A percentile compares a stretch with the other conserved stretches of the same genome.
Conservation (phyloP, 2,888 invertebrate genomes). For the Oeneis ivallda region DNA sequence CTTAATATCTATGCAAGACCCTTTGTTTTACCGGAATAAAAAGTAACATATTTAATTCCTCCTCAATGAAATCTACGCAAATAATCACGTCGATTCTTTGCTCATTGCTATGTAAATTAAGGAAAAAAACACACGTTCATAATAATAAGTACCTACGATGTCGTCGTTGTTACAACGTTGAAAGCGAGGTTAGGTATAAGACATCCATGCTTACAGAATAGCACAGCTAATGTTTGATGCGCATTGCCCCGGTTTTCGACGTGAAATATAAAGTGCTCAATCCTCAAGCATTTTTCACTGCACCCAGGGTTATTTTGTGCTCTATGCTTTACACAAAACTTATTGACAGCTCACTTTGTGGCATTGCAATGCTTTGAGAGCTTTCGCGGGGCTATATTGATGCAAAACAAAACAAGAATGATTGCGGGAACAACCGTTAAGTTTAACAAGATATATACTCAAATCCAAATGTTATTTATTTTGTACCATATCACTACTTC, state of each 20-base stretch:
- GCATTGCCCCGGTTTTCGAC: constrained; percentile 16
- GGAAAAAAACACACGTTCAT: too few species aligned
- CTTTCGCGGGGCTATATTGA: not conserved
- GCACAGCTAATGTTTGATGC: constrained; percentile 12
- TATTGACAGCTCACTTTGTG: constrained; percentile 35
- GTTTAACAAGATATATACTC: not conserved
- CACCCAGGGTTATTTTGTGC: constrained; percentile 26
- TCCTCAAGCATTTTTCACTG: constrained; percentile 31
- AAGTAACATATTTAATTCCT: too few species aligned
- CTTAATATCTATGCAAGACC: too few species aligned
- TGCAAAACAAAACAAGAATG: constrained; percentile 5
- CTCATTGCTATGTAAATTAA: too few species aligned
- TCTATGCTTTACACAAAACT: constrained; percentile 30
- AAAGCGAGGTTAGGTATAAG: not conserved
- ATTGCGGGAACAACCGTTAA: too few species aligned
- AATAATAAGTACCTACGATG: not conserved
- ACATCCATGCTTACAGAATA: not conserved
- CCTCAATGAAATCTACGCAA: too few species aligned
- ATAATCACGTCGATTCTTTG: too few species aligned
- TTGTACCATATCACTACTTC: not conserved
- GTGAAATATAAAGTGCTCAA: constrained; percentile 31
- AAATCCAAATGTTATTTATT: not conserved
- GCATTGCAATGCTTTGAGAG: constrained; percentile 12
- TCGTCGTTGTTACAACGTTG: not conserved
- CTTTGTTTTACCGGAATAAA: too few species aligned